phyloP scores from a whole-genome alignment of 2,113 vertebrate species.

The Oceanodroma tethys region DNA sequence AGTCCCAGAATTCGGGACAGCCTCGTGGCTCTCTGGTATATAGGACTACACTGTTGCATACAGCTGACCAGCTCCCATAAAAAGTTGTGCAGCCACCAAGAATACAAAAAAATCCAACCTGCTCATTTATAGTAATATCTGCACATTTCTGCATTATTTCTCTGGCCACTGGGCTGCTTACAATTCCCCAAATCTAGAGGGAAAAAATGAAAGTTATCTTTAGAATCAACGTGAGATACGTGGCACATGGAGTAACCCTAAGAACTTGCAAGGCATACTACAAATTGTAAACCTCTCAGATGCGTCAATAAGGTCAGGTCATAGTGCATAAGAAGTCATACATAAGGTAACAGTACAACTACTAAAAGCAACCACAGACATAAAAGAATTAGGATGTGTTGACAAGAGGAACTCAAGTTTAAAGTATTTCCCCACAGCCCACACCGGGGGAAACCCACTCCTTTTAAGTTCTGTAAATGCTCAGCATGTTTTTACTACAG shows the following conservation, averaged over 20 bases:
- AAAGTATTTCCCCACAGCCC: neutral
- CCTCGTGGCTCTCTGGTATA: neutral
- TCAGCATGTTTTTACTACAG: neutral
- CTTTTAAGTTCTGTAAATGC: neutral
- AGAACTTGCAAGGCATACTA: neutral
- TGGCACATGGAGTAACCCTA: rapidly evolving
- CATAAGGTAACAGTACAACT: neutral
- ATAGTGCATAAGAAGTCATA: neutral
- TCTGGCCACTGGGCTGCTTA: neutral
- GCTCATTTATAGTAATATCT: neutral
- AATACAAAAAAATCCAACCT: neutral
- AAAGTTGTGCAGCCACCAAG: neutral
- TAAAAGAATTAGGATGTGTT: neutral
- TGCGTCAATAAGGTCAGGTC: neutral
- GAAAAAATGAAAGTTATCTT: neutral
- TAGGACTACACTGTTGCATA: neutral
- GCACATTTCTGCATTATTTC: neutral
- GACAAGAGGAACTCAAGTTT: constrained; percentile 17
- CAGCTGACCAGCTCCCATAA: neutral
- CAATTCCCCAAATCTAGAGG: neutral
- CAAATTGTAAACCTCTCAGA: neutral
- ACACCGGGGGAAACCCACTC: neutral
- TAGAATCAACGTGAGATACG: rapidly evolving
- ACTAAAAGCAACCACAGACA: neutral
- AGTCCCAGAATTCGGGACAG: neutral